Percentiles rank a stretch among this genome's conserved stretches.
Conservation (phyloP, 2,113 vertebrate species). For the Cyprinus carpio region DNA sequence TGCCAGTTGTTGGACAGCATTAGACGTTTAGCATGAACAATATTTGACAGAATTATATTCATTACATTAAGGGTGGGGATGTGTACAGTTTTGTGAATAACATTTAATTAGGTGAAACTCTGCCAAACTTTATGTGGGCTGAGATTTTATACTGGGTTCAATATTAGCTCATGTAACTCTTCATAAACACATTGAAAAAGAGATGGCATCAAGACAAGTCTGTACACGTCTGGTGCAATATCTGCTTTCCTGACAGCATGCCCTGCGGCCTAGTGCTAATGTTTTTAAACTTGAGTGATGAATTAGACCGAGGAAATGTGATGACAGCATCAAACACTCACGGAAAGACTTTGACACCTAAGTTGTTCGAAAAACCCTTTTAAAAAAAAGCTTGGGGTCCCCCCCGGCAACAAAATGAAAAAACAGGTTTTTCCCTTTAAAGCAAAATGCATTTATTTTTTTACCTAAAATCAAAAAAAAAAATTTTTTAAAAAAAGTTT, state of each 20-base stretch:
- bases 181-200: conserved; percentile 46
- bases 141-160: not conserved
- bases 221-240: conserved; percentile 19
- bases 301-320: conserved; percentile 8
- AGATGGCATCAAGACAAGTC: conserved; percentile 30
- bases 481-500: too few relatives aligned
- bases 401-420: too few relatives aligned
- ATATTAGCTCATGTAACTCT: conserved; percentile 25
- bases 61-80: not conserved
- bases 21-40: too few relatives aligned
- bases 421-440: too few relatives aligned
- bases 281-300: not conserved
- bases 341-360: not conserved
- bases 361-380: too few relatives aligned
- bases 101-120: not conserved
- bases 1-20: too few relatives aligned
- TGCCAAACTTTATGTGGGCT: not conserved
- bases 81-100: not conserved
- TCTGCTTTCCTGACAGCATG: conserved; percentile 14
- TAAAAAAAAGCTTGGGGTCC: too few relatives aligned
- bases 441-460: too few relatives aligned
- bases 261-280: not conserved
- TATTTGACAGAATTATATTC: too few relatives aligned
- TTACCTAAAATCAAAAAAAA: too few relatives aligned
- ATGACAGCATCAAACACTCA: not conserved